phyloP scores from a whole-genome alignment of 2,113 vertebrate genomes.

The Euleptes europaea region DNA sequence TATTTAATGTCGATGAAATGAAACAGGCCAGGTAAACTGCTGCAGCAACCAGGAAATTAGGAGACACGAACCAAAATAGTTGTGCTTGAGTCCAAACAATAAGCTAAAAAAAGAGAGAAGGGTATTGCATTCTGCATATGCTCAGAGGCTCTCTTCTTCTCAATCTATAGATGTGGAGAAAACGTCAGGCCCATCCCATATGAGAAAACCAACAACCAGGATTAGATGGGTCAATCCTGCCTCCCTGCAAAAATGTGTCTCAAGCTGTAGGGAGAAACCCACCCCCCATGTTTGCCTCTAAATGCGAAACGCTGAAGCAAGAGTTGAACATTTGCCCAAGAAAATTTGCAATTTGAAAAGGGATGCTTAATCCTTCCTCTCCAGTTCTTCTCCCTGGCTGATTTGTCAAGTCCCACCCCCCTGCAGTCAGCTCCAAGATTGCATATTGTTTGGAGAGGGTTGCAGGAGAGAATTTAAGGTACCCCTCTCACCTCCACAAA shows the following conservation, averaged over 20 bases:
- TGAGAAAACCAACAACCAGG: background rate
- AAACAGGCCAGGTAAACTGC: no score
- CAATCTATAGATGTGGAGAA: background rate
- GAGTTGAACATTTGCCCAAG: no score
- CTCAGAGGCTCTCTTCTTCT: background rate
- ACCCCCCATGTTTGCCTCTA: background rate
- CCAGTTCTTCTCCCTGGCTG: no score
- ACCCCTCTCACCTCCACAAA: no score
- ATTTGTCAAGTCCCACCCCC: no score
- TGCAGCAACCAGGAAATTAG: background rate
- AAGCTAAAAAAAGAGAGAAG: background rate
- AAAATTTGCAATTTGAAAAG: background rate
- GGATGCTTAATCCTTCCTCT: background rate
- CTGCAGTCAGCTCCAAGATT: no score
- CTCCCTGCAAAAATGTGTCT: background rate
- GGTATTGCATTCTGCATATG: background rate
- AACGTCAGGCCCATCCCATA: background rate
- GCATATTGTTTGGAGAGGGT: no score
- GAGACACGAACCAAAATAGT: background rate
- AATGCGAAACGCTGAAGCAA: background rate
- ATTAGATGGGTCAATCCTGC: no score
- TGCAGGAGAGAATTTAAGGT: no score
- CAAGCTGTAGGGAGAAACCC: background rate
- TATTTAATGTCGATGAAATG: background rate
- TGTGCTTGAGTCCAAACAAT: background rate